These are phyloP conservation scores for Yoshiicerus persimilis DNA, from an alignment of 1,140 invertebrate genomes.

Conservation along the genomic window DNA sequence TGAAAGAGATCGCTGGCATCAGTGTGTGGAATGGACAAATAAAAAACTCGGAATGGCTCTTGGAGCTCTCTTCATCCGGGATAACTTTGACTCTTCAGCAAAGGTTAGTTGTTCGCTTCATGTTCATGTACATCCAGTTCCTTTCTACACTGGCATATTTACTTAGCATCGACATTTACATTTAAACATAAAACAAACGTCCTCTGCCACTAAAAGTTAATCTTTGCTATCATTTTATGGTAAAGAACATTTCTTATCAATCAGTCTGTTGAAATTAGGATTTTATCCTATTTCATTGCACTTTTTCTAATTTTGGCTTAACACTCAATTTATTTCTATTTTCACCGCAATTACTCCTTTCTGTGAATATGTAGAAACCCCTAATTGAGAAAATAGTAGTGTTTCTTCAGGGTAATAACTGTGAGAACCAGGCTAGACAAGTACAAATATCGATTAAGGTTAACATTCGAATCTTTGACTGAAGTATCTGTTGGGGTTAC, in stretches of 20 bases:
- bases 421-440: not conserved
- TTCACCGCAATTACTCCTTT: not conserved
- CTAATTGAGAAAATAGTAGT: not conserved
- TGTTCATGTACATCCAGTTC: not conserved
- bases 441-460: not conserved
- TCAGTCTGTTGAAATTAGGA: not conserved
- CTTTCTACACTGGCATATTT: not conserved
- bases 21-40: slow-evolving; percentile 83
- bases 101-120: slow-evolving; percentile 59
- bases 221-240: not conserved
- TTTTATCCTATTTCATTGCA: not conserved
- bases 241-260: not conserved
- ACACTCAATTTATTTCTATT: not conserved
- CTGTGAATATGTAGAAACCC: not conserved
- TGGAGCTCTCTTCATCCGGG: slow-evolving; percentile 75
- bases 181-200: not conserved
- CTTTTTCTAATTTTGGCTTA: not conserved
- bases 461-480: not conserved
- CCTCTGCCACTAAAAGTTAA: too few species aligned
- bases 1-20: slow-evolving; percentile 74
- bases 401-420: not conserved
- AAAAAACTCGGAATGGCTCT: slow-evolving; percentile 82
- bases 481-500: not conserved
- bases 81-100: slow-evolving; percentile 80
- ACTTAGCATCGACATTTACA: not conserved